Base-by-base conservation (phyloP, 2,113 vertebrate species). In the Ondatra zibethicus region DNA sequence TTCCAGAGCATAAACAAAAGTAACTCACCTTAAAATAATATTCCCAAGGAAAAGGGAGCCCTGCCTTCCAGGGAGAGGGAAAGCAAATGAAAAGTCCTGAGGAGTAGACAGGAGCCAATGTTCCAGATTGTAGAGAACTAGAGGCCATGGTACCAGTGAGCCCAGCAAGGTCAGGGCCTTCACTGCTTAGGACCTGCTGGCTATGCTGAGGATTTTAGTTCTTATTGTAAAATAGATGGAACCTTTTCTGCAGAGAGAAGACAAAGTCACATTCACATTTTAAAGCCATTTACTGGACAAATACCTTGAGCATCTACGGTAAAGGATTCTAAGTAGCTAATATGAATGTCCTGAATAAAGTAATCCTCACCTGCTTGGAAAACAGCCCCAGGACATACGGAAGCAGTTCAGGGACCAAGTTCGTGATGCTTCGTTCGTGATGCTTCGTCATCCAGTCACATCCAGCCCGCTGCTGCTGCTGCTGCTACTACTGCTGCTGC, bases 391-490 rank as follows among this genome's bases (percentile, higher is more conserved):
- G 97, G 98, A 96, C 98, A 92, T 0, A 0, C 87, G 93, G 98
- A 97, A 97, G 91, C 98, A 85, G 97, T 98, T 95, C 98, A 99
- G 97, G 98, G 98, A 96, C 98, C 98, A 96, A 95, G 96, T 97
- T 98, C 94, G n/a, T n/a, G n/a, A n/a, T n/a, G n/a, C n/a, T n/a
- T n/a, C n/a, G n/a, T n/a, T 97, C 98, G 98, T 96, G 98, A 98
- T 45, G 97, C 99, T 42, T 98, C 99, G 0, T 99, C 99, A 11
- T 99, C 99, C 9, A 99, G 99, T 96, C 99, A 99, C 96, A 70
- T 97, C 90, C 98, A 98, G 98, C 96, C 98, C 82, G 97, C 98
- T 95, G 98, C 98, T 85, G 93, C 99, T 95, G 98, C 98, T 85
- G 97, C 98, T 95, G 98, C 98, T 85, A 97, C 98, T 95, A 98